Evolutionary conservation across 2,888 invertebrate genomes (phyloP).

Genomic region (Byasa hedistus): DNA sequence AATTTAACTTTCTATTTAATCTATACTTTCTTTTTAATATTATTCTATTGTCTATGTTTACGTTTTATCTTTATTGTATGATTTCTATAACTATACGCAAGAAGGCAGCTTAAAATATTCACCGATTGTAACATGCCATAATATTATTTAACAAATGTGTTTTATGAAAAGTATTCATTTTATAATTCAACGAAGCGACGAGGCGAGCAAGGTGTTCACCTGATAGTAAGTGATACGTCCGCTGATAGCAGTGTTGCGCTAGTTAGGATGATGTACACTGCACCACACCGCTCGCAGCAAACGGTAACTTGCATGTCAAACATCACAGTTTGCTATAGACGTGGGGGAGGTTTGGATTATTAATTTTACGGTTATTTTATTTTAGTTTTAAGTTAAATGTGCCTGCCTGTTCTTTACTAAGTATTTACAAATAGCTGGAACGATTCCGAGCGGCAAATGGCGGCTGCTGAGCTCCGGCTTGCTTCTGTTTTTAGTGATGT

Average conservation of each 20-base stretch:
- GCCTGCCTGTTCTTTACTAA: slow-evolving; percentile 57
- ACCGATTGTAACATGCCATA: slow-evolving; percentile 31
- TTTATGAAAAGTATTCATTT: slow-evolving; percentile 28
- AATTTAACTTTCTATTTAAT: slow-evolving; percentile 58
- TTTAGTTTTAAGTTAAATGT: slow-evolving; percentile 62
- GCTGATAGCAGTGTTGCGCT: too few relatives aligned
- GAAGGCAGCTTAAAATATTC: slow-evolving; percentile 53
- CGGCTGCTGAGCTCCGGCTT: slow-evolving; percentile 42
- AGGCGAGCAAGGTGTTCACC: too few relatives aligned
- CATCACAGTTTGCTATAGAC: slow-evolving; percentile 72
- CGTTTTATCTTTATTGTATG: slow-evolving; percentile 38
- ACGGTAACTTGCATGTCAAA: slow-evolving; percentile 38
- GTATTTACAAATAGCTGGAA: slow-evolving; percentile 39
- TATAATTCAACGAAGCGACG: too few relatives aligned
- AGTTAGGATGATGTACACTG: neutral
- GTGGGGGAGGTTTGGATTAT: slow-evolving; percentile 51
- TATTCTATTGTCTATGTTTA: slow-evolving; percentile 45
- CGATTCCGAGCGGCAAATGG: slow-evolving; percentile 34
- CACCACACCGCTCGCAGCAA: slow-evolving; percentile 25
- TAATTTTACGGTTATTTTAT: slow-evolving; percentile 59
- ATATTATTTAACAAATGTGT: slow-evolving; percentile 18
- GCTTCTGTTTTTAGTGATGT: slow-evolving; percentile 65
- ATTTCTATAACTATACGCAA: slow-evolving; percentile 28
- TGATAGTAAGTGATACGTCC: too few relatives aligned
- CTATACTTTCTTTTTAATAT: slow-evolving; percentile 33